phyloP scores from a whole-genome alignment of 1,140 invertebrate species.

The Nasonia giraulti region DNA sequence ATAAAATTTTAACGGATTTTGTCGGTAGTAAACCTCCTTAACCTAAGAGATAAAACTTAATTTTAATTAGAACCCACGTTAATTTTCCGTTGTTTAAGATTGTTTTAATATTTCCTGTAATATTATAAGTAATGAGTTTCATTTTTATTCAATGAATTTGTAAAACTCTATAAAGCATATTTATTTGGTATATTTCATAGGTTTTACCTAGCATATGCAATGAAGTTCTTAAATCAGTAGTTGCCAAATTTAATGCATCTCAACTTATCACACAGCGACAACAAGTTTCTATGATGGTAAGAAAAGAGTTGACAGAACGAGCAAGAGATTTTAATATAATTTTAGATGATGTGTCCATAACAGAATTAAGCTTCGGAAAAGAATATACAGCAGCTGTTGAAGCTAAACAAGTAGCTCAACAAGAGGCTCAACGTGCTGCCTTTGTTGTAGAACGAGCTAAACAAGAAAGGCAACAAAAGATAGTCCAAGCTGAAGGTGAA shows the following conservation, averaged over 20 bases:
- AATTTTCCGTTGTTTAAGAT: too few species aligned
- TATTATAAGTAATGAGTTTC: too few species aligned
- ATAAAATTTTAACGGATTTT: too few species aligned
- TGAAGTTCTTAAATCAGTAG: slow-evolving; percentile 99
- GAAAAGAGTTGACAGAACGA: slow-evolving; percentile 94
- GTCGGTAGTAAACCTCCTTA: too few species aligned
- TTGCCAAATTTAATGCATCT: slow-evolving; percentile 99
- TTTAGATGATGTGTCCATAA: slow-evolving; percentile 99
- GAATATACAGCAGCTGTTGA: slow-evolving; percentile 99
- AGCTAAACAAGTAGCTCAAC: slow-evolving; percentile 99
- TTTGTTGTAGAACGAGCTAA: slow-evolving; percentile 98
- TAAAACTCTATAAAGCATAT: neutral
- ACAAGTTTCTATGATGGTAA: slow-evolving; percentile 95
- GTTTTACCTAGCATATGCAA: slow-evolving; percentile 98
- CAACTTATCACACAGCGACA: slow-evolving; percentile 99
- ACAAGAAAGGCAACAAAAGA: slow-evolving; percentile 99
- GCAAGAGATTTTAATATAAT: slow-evolving; percentile 99
- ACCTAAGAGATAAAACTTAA: too few species aligned
- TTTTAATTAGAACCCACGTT: too few species aligned
- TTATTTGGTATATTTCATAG: slow-evolving; percentile 53
- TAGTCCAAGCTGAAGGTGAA: slow-evolving; percentile 99
- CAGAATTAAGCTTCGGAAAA: slow-evolving; percentile 98
- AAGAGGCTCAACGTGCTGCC: slow-evolving; percentile 98
- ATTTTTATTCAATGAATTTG: too few species aligned
- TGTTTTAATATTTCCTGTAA: too few species aligned